Evolutionary conservation across 2,113 vertebrate species (phyloP).

Genomic region (Sinocyclocheilus anophthalmus): DNA sequence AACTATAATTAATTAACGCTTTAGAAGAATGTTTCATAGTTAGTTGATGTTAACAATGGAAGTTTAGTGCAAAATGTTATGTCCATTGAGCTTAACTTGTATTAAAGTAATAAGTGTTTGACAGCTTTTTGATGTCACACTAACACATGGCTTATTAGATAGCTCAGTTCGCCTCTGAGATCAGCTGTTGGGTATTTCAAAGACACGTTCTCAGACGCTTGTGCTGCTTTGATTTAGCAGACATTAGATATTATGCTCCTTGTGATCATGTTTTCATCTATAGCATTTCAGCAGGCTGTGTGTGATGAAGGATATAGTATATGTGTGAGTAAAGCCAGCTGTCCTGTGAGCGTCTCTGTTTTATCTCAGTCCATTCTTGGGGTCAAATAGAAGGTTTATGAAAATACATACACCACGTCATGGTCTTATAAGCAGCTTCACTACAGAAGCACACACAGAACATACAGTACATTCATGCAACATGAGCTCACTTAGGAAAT

Average conservation of each 20-base stretch:
- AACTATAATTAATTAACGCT: too few species aligned
- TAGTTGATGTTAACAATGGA: too few species aligned
- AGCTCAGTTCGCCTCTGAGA: background rate
- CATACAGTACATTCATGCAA: background rate
- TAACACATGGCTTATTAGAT: background rate
- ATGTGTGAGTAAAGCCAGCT: constrained; percentile 24
- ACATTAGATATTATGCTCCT: background rate
- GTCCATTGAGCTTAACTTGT: background rate
- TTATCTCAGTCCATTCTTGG: constrained; percentile 32
- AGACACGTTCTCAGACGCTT: constrained; percentile 29
- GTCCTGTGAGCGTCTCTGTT: constrained; percentile 49
- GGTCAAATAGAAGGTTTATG: constrained; percentile 33
- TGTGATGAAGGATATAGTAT: constrained; percentile 41
- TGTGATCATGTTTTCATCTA: constrained; percentile 5
- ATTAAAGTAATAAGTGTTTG: background rate
- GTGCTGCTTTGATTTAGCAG: background rate
- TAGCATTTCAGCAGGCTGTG: background rate
- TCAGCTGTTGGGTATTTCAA: background rate
- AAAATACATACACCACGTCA: constrained; percentile 31
- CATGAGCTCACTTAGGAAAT: background rate
- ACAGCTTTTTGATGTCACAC: background rate
- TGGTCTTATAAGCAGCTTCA: constrained; percentile 14
- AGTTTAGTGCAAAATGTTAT: too few species aligned
- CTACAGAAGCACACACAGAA: background rate
- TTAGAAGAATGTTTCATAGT: too few species aligned